Conservation (phyloP, 2,888 invertebrate species). For the Andricus quercusramuli region DNA sequence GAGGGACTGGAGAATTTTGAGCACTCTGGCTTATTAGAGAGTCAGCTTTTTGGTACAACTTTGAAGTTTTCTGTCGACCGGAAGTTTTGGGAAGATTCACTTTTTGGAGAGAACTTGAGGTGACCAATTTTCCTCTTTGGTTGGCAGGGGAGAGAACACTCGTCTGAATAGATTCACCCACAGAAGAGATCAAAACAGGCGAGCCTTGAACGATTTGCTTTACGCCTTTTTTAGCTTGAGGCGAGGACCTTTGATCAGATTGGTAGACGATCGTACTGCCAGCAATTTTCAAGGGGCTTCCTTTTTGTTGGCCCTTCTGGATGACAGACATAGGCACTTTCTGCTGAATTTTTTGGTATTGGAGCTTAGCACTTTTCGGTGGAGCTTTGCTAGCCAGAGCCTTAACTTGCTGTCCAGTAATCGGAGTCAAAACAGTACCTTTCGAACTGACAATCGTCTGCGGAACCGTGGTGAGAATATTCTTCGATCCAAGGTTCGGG, state of each 20-base stretch:
- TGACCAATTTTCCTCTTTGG: slow-evolving; percentile 60
- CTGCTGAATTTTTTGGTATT: slow-evolving; percentile 70
- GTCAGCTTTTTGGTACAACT: slow-evolving; percentile 54
- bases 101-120: slow-evolving; percentile 57
- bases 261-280: slow-evolving; percentile 71
- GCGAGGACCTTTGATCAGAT: slow-evolving; percentile 58
- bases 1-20: background rate
- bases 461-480: slow-evolving; percentile 66
- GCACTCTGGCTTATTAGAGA: background rate
- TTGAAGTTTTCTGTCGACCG: slow-evolving; percentile 65
- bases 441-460: slow-evolving; percentile 68
- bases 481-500: slow-evolving; percentile 63
- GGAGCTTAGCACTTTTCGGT: slow-evolving; percentile 63
- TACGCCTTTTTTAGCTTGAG: slow-evolving; percentile 62
- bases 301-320: slow-evolving; percentile 52
- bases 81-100: slow-evolving; percentile 59
- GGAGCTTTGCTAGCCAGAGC: slow-evolving; percentile 73
- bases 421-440: slow-evolving; percentile 74
- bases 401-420: slow-evolving; percentile 76
- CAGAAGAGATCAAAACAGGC: slow-evolving; percentile 57
- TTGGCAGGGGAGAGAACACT: slow-evolving; percentile 52
- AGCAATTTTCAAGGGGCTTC: slow-evolving; percentile 76
- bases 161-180: slow-evolving; percentile 48
- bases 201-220: slow-evolving; percentile 60
- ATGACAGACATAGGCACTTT: slow-evolving; percentile 60